Evolutionary conservation across 2,888 invertebrate species (phyloP).

Genomic region (Ennomos quercinarius): DNA sequence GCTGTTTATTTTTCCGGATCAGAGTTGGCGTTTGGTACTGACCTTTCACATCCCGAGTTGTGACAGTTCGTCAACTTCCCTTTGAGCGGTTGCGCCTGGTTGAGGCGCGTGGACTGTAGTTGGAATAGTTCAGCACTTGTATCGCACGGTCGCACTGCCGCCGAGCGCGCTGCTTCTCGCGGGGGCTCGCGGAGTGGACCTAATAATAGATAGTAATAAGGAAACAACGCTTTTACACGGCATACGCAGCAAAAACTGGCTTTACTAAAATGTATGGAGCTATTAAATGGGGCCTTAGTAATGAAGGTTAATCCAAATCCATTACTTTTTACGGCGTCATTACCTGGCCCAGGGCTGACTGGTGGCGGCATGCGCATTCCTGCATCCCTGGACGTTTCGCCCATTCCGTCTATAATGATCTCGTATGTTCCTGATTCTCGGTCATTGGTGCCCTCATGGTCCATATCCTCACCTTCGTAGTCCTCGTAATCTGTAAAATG

Average conservation of each 20-base stretch:
- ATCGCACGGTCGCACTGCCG: slow-evolving; percentile 92
- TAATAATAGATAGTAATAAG: slow-evolving; percentile 18
- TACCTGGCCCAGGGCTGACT: slow-evolving; percentile 64
- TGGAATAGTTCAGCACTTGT: slow-evolving; percentile 95
- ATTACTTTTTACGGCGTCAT: not conserved
- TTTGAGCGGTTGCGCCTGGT: slow-evolving; percentile 93
- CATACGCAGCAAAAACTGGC: no score
- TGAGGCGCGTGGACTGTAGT: slow-evolving; percentile 92
- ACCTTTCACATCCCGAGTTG: slow-evolving; percentile 94
- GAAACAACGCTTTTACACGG: no score
- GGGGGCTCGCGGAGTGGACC: slow-evolving; percentile 69
- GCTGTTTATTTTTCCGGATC: no score
- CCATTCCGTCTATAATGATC: slow-evolving; percentile 73
- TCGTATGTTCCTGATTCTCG: slow-evolving; percentile 78
- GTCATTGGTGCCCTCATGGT: slow-evolving; percentile 67
- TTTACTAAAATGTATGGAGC: no score
- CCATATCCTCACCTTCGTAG: slow-evolving; percentile 72
- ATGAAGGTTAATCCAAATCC: no score
- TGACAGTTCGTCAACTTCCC: slow-evolving; percentile 96
- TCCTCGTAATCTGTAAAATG: slow-evolving; percentile 71
- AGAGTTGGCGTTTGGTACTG: no score
- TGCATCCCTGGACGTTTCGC: slow-evolving; percentile 65
- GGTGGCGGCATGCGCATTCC: slow-evolving; percentile 48
- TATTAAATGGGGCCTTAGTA: no score
- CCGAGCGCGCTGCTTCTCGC: slow-evolving; percentile 81